A percentile compares a stretch with the other conserved stretches of the same genome.
These are phyloP conservation scores for Hylyphantes graminicola DNA, from an alignment of 1,140 invertebrate species.

Conservation along the genomic window DNA sequence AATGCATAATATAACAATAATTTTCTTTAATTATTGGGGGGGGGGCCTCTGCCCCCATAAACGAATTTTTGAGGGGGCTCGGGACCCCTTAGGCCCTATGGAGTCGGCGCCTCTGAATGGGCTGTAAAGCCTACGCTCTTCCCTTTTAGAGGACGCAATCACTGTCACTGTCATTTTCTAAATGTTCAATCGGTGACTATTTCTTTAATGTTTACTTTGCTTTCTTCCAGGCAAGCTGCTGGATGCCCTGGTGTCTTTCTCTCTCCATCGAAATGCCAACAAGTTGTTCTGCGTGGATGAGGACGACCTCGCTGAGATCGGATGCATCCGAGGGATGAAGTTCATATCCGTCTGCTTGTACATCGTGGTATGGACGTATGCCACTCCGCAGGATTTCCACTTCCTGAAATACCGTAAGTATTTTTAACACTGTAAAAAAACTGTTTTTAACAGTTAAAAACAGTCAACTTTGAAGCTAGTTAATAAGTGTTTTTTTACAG, in stretches of 20 bases:
- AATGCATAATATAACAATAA: too few relatives aligned
- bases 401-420: slow-evolving; percentile 56
- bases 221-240: background rate
- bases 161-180: too few relatives aligned
- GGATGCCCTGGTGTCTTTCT: slow-evolving; percentile 7
- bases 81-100: too few relatives aligned
- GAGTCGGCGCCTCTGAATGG: too few relatives aligned
- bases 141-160: too few relatives aligned
- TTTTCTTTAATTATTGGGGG: too few relatives aligned
- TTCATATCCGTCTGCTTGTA: slow-evolving; percentile 35
- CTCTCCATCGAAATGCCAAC: slow-evolving; percentile 8
- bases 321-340: slow-evolving; percentile 31
- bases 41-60: too few relatives aligned
- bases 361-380: slow-evolving; percentile 48
- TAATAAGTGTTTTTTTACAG: background rate
- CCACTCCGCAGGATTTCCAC: slow-evolving; percentile 49
- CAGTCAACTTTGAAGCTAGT: too few relatives aligned
- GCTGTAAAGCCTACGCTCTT: too few relatives aligned
- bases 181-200: too few relatives aligned
- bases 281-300: slow-evolving; percentile 11
- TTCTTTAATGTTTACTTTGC: too few relatives aligned
- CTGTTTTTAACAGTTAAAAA: background rate
- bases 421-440: background rate
- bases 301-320: background rate
- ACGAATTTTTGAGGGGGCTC: too few relatives aligned